Evolutionary conservation across 2,113 vertebrate species (phyloP).

Genomic region (Syrrhaptes paradoxus): DNA sequence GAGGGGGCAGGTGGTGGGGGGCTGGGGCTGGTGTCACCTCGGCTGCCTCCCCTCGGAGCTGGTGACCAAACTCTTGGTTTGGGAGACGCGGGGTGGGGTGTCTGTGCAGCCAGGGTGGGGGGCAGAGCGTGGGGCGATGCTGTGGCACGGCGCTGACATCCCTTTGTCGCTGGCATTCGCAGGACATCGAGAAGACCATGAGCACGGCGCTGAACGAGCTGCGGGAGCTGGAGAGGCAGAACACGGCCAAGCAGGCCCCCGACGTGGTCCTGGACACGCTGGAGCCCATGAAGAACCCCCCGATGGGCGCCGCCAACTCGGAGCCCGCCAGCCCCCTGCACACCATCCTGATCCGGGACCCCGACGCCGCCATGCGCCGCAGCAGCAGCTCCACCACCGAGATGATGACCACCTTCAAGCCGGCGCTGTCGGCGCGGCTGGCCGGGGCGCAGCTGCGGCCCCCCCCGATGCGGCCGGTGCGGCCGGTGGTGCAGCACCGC

Average conservation of each 20-base stretch:
- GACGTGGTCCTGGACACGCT: conserved; percentile 97
- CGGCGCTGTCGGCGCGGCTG: conserved; percentile 88
- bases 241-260: conserved; percentile 93
- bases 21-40: not conserved
- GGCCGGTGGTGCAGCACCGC: conserved; percentile 88
- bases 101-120: accelerated
- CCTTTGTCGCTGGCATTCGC: not conserved
- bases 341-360: conserved; percentile 97
- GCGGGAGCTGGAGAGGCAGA: conserved; percentile 94
- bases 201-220: conserved; percentile 94
- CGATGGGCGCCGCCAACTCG: conserved; percentile 77
- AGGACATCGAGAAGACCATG: conserved; percentile 99
- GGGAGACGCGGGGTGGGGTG: accelerated
- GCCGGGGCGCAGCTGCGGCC: conserved; percentile 91
- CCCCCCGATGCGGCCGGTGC: conserved; percentile 82
- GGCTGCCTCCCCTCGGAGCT: not conserved
- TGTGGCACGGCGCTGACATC: not conserved
- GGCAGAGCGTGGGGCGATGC: not conserved
- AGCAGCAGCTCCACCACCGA: conserved; percentile 92
- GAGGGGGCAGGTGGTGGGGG: not conserved
- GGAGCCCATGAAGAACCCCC: conserved; percentile 92
- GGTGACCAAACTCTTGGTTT: not conserved
- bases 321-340: conserved; percentile 94
- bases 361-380: conserved; percentile 92
- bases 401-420: conserved; percentile 99